Evolutionary conservation across 2,797 vertebrate genomes (phyloP), one percentile per base, ranked within the genome.

Genomic region (Synanceia verrucosa): DNA sequence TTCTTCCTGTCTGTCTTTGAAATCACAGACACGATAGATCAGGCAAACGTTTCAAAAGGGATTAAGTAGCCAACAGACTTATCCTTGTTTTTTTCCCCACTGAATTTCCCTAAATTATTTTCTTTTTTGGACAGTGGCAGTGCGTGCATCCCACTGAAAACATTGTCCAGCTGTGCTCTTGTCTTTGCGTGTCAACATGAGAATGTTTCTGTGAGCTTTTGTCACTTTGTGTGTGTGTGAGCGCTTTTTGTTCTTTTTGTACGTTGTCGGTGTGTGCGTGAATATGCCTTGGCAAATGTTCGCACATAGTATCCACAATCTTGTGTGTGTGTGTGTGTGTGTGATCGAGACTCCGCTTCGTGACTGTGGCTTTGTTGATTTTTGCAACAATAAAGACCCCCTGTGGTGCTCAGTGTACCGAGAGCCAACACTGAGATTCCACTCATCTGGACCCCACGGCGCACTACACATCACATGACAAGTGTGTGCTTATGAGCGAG

Each of bases 361-460:
- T 94, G 94, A 94, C 92, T 91, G 85, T 44, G 73, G 89, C 92
- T 91, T 90, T 91, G 91, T 91, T 89, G 89, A 88, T 90, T 90
- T 92, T 90, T 76, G 81, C 44, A 24, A 88, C 74, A 81, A 91
- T 93, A 86, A 93, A 88, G 87, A 86, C 89, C 88, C 89, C 92
- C 92, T 53, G 78, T 86, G 82, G 91, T 91, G 92, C 91, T 90
- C 91, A 91, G 81, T 85, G 89, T 90, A 91, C 89, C 88, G 79
- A 90, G 86, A 93, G 86, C 89, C 86, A 86, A 88, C 64, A 59
- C 83, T 61, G 76, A 91, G 90, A 93, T 93, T 93, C 86, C 86
- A 86, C 90, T 93, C 89, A 89, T 93, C 89, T 92, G 92, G 86
- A 88, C 75, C 84, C 86, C 71, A 73, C 65, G 81, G 88, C 26